Percentiles rank a stretch among this genome's conserved stretches.
phyloP scores from a whole-genome alignment of 64 coral and sea anemone genomes.

The Montipora sp. region DNA sequence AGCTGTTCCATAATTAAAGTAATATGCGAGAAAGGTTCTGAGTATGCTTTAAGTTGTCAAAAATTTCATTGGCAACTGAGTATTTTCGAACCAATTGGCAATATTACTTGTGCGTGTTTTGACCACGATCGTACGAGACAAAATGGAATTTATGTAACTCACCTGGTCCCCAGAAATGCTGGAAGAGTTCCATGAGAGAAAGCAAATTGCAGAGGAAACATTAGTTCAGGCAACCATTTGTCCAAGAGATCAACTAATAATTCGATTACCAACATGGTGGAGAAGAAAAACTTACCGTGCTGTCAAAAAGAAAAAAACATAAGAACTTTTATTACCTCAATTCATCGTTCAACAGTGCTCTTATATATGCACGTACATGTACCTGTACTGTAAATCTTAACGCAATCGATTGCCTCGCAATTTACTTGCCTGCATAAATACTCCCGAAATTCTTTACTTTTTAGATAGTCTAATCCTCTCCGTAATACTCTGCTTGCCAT shows the following conservation, averaged over 20 bases:
- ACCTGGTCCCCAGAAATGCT: conserved; percentile 93
- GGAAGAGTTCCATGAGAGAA: conserved; percentile 20
- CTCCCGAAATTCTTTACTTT: conserved; percentile 97
- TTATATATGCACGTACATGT: too few relatives aligned
- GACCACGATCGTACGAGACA: too few relatives aligned
- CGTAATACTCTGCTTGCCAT: conserved; percentile 76
- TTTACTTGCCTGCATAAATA: conserved; percentile 90
- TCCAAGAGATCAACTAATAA: not conserved
- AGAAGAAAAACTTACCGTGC: conserved; percentile 86
- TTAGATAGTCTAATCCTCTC: conserved; percentile 75
- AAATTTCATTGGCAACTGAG: too few relatives aligned
- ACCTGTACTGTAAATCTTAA: too few relatives aligned
- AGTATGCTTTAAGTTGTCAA: too few relatives aligned
- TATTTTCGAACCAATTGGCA: too few relatives aligned
- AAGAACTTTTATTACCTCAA: not conserved
- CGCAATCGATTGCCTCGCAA: too few relatives aligned
- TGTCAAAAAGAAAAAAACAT: conserved; percentile 72
- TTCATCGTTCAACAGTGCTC: too few relatives aligned
- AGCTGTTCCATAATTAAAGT: too few relatives aligned
- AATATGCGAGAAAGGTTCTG: too few relatives aligned
- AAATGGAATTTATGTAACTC: too few relatives aligned
- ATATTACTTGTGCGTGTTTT: too few relatives aligned
- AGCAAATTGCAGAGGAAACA: conserved; percentile 25
- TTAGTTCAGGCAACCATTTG: conserved; percentile 7
- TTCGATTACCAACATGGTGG: not conserved